These are phyloP conservation scores for Micromesistius poutassou DNA, from an alignment of 2,797 vertebrate species.

Conservation along the genomic window DNA sequence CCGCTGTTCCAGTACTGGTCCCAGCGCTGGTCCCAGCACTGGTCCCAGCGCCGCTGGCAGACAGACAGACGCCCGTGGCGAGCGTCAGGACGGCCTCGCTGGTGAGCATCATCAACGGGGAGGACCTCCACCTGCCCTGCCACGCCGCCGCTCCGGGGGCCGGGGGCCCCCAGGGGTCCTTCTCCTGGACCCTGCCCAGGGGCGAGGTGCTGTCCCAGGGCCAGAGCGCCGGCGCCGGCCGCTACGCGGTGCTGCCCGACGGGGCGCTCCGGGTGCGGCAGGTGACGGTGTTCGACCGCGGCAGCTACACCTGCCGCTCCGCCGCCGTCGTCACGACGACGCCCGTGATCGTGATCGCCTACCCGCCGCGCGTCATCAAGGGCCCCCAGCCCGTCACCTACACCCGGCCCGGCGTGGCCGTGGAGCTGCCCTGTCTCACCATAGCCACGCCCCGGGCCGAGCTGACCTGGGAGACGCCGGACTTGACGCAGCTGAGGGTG, in stretches of 20 bases:
- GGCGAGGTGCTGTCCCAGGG: slow-evolving; percentile 75
- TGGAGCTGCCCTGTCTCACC: slow-evolving; percentile 83
- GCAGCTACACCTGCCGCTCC: slow-evolving; percentile 81
- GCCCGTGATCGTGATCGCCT: slow-evolving; percentile 90
- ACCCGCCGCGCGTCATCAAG: slow-evolving; percentile 87
- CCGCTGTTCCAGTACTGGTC: slow-evolving; percentile 25
- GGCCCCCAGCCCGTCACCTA: slow-evolving; percentile 84
- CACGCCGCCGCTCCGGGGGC: slow-evolving; percentile 26
- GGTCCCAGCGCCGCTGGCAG: slow-evolving; percentile 2
- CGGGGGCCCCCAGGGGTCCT: slow-evolving; percentile 23
- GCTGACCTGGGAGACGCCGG: slow-evolving; percentile 89
- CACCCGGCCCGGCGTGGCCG: slow-evolving; percentile 76
- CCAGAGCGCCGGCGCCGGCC: slow-evolving; percentile 66
- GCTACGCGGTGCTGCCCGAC: slow-evolving; percentile 73
- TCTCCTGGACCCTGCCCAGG: slow-evolving; percentile 83
- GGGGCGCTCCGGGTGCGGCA: slow-evolving; percentile 80
- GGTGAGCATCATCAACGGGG: slow-evolving; percentile 86
- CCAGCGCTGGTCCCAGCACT: not conserved
- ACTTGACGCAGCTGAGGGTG: slow-evolving; percentile 77
- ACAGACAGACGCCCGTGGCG: slow-evolving; percentile 64
- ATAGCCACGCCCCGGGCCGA: slow-evolving; percentile 87
- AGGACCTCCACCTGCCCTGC: slow-evolving; percentile 83
- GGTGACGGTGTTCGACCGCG: slow-evolving; percentile 85
- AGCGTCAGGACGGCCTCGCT: slow-evolving; percentile 74
- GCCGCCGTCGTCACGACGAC: slow-evolving; percentile 58